These are phyloP conservation scores for Mesitornis unicolor DNA, from an alignment of 2,113 vertebrate species.

Conservation along the genomic window DNA sequence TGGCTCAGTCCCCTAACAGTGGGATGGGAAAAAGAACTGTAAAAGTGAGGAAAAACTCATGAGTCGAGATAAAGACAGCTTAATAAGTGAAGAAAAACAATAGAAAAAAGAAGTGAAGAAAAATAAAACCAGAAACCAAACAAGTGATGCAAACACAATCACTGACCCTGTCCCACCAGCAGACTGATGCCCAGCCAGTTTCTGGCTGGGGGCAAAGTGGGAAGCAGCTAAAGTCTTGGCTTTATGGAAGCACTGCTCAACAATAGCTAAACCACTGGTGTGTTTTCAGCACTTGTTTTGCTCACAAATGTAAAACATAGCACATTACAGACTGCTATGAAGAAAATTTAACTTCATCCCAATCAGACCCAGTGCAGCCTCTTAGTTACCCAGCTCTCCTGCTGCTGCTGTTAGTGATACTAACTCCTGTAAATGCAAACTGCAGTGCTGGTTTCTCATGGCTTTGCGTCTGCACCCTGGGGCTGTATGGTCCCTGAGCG, in stretches of 20 bases:
- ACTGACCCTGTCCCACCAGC: neutral
- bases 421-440: neutral
- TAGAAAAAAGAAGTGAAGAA: too few species aligned
- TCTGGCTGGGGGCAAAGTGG: neutral
- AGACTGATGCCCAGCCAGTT: neutral
- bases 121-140: neutral
- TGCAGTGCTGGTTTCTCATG: neutral
- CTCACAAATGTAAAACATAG: neutral
- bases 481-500: neutral
- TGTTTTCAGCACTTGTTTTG: neutral
- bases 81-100: neutral
- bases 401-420: neutral
- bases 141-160: neutral
- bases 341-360: neutral
- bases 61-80: neutral
- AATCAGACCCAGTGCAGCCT: neutral
- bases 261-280: neutral
- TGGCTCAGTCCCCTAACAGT: neutral
- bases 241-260: neutral
- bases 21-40: neutral
- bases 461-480: neutral
- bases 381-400: neutral
- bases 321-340: neutral
- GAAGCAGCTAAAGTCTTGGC: neutral
- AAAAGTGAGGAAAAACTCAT: neutral